Percentiles rank a stretch among this genome's conserved stretches.
These are phyloP conservation scores for Zoanthus sansibaricus DNA, from an alignment of 92 coral and sea anemone genomes.

Conservation along the genomic window DNA sequence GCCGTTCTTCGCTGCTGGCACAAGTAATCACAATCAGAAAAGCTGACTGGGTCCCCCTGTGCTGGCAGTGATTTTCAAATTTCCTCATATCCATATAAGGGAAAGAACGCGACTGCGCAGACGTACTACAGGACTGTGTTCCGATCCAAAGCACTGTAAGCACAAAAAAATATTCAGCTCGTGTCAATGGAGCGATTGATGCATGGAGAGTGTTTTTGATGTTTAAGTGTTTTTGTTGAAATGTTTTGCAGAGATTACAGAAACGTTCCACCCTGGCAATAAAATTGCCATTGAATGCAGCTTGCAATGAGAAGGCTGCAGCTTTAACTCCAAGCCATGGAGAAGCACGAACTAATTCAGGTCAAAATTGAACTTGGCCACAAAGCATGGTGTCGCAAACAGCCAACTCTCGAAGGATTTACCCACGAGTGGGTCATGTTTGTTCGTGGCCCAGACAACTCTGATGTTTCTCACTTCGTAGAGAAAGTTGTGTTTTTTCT, in stretches of 20 bases:
- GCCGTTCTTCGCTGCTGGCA: no score
- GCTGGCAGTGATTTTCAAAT: slow-evolving; percentile 1
- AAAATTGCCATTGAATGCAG: not conserved
- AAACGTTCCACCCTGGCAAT: slow-evolving; percentile 21
- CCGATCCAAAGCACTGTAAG: slow-evolving; percentile 22
- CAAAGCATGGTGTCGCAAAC: slow-evolving; percentile 91
- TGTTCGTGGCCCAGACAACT: slow-evolving; percentile 92
- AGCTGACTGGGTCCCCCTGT: not conserved
- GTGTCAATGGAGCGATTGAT: slow-evolving; percentile 47
- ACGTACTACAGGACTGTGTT: slow-evolving; percentile 1
- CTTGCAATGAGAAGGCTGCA: slow-evolving; percentile 16
- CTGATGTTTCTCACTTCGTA: slow-evolving; percentile 97
- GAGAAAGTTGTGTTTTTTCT: slow-evolving; percentile 93
- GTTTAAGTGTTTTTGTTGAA: slow-evolving; percentile 21
- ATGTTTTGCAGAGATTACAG: slow-evolving; percentile 23
- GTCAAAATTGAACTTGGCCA: slow-evolving; percentile 98
- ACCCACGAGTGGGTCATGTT: slow-evolving; percentile 97
- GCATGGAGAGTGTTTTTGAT: slow-evolving; percentile 15
- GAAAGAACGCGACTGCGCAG: slow-evolving; percentile 22
- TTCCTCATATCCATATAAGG: slow-evolving; percentile 31
- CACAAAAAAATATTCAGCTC: slow-evolving; percentile 25
- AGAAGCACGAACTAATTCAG: slow-evolving; percentile 65
- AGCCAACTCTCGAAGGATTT: slow-evolving; percentile 87
- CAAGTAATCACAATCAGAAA: no score
- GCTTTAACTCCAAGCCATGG: slow-evolving; percentile 10